Percentiles rank a stretch among this genome's conserved stretches.
Evolutionary conservation across 2,888 invertebrate genomes (phyloP).

Genomic region (Syritta pipiens): DNA sequence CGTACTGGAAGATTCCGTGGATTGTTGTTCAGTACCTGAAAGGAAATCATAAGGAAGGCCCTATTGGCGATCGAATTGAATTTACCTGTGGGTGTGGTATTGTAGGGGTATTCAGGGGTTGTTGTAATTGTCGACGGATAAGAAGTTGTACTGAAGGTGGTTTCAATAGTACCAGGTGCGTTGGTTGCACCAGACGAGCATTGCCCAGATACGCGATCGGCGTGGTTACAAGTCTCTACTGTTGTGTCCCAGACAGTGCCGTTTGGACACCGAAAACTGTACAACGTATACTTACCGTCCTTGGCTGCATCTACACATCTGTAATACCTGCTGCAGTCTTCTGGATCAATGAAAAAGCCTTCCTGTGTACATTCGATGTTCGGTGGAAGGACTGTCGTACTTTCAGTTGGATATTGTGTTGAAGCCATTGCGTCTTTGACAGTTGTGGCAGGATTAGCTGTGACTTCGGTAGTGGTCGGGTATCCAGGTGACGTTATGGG

Average conservation of each 20-base stretch:
- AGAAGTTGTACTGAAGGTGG: conserved; percentile 53
- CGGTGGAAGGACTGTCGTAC: conserved; percentile 45
- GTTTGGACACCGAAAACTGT: conserved; percentile 81
- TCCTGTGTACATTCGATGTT: conserved; percentile 76
- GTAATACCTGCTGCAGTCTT: conserved; percentile 82
- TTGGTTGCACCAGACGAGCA: conserved; percentile 73
- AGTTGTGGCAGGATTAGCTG: too few relatives aligned
- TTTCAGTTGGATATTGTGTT: conserved; percentile 35
- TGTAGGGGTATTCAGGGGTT: too few relatives aligned
- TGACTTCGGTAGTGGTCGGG: conserved; percentile 69
- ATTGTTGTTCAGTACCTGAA: conserved; percentile 26
- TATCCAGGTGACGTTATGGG: conserved; percentile 53
- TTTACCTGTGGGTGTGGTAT: conserved; percentile 49
- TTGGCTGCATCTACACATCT: conserved; percentile 79
- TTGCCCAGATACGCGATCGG: conserved; percentile 75
- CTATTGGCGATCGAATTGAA: too few relatives aligned
- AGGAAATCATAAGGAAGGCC: too few relatives aligned
- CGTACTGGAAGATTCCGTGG: conserved; percentile 2
- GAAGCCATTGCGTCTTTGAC: conserved; percentile 36
- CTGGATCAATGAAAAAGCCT: conserved; percentile 79
- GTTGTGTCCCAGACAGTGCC: conserved; percentile 83
- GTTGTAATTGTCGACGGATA: too few relatives aligned
- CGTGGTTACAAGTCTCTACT: conserved; percentile 80
- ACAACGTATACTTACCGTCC: conserved; percentile 79
- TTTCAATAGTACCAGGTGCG: conserved; percentile 14